Percentiles rank a stretch among this genome's conserved stretches.
Conservation (phyloP, 1,140 invertebrate genomes). For the Pseudomyrmex gracilis region DNA sequence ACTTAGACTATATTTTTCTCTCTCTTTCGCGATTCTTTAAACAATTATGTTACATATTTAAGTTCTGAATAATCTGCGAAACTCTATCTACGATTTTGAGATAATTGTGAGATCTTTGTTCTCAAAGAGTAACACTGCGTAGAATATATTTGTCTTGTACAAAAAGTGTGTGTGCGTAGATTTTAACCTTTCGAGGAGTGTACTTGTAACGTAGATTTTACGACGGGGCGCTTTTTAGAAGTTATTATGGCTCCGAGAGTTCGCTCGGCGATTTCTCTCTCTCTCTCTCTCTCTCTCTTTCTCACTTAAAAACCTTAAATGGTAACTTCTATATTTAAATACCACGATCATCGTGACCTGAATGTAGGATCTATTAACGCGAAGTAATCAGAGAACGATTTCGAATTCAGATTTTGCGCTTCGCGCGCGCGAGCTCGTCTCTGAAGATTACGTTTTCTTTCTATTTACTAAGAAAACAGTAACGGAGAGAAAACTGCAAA, state of each 20-base stretch:
- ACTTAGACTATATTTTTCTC: no score
- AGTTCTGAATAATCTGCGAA: no score
- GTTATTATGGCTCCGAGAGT: slow-evolving; percentile 23
- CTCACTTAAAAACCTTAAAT: slow-evolving; percentile 5
- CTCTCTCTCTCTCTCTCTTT: no score
- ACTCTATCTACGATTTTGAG: neutral
- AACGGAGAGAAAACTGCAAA: neutral
- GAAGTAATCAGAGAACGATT: slow-evolving; percentile 27
- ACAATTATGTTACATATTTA: neutral
- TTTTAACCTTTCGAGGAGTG: no score
- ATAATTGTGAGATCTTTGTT: neutral
- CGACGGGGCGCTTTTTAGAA: slow-evolving; percentile 18
- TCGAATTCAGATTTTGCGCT: no score
- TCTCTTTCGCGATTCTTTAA: no score
- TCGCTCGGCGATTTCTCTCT: slow-evolving; percentile 3
- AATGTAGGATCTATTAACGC: slow-evolving; percentile 41
- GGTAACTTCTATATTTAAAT: slow-evolving; percentile 39
- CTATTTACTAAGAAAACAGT: slow-evolving; percentile 11
- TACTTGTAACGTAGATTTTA: slow-evolving; percentile 28
- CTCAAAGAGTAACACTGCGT: no score
- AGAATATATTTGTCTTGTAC: no score
- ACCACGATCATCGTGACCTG: slow-evolving; percentile 39
- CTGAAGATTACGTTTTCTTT: slow-evolving; percentile 36
- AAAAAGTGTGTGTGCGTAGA: no score
- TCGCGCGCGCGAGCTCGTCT: slow-evolving; percentile 20